phyloP scores from a whole-genome alignment of 2,797 vertebrate species.

The Gambusia yucatana region DNA sequence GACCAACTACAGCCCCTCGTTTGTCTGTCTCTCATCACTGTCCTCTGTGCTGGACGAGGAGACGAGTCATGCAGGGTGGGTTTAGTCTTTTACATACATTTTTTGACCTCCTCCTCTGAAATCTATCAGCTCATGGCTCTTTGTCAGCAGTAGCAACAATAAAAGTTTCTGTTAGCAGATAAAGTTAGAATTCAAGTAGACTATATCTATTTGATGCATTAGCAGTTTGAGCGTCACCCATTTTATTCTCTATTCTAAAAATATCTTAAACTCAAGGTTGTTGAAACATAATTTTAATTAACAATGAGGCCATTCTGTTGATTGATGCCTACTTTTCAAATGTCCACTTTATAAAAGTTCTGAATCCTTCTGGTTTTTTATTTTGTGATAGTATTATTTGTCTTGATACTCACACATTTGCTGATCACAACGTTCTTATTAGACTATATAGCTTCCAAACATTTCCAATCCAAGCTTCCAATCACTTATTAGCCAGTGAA shows the following conservation, averaged over 20 bases:
- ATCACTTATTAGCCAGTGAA: background rate
- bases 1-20: slow-evolving; percentile 43
- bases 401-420: background rate
- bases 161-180: background rate
- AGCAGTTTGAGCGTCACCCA: background rate
- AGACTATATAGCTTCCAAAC: background rate
- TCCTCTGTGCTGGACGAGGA: slow-evolving; percentile 31
- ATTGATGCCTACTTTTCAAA: background rate
- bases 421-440: background rate
- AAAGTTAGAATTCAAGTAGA: background rate
- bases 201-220: background rate
- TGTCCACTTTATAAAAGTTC: background rate
- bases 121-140: background rate
- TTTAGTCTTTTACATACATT: background rate
- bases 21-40: slow-evolving; percentile 41
- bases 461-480: no score
- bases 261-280: background rate
- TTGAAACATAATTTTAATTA: background rate
- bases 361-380: background rate
- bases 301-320: background rate
- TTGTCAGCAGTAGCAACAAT: background rate
- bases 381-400: background rate
- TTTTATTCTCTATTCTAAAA: background rate
- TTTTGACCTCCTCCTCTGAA: slow-evolving; percentile 16
- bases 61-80: slow-evolving; percentile 12